Base-by-base conservation (phyloP, 1,140 invertebrate species). In the Drosophila ficusphila region DNA sequence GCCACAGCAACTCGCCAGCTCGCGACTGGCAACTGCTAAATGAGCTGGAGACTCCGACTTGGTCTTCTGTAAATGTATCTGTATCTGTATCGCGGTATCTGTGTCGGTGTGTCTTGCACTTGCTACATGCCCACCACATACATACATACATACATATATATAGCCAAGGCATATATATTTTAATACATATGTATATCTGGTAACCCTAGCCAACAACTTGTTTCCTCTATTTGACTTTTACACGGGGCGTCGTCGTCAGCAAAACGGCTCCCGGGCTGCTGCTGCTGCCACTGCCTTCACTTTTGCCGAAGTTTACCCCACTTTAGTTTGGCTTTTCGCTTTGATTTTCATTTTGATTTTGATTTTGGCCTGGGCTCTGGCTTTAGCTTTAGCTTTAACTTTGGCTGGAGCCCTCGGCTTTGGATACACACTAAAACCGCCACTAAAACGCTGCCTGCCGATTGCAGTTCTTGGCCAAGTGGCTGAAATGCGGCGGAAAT, bases 161-260 rank as follows among this genome's bases (percentile, higher is more conserved):
- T 4, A 27, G 23, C 23, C 23, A 23, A n/a, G n/a, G n/a, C 23
- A 2, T 23, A 23, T 23, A 23, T 23, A 2, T n/a, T n/a, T n/a
- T n/a, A n/a, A n/a, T n/a, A n/a, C n/a, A n/a, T n/a, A n/a, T n/a
- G n/a, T 67, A 41, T 71, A 25, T 44, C 65, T 70, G 33, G 58
- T 79, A 76, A 86, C 81, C 81, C 79, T 85, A 79, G 72, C 78
- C 67, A 77, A 72, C 81, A 85, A 85, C 81, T 85, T 86, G 81
- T 85, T 85, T 85, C 81, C 81, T 85, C 81, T 81, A 85, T 86
- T 83, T 83, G 79, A 83, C 79, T 83, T 85, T 83, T 83, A 77
- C 79, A 85, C 76, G 65, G 73, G 68, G 69, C 70, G 70, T 73
- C 69, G 67, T 57, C 68, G 29, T 48, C 52, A 56, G 31, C 60